Percentiles rank a stretch among this genome's conserved stretches.
phyloP scores from a whole-genome alignment of 2,113 vertebrate species.

The Syngnathus floridae region DNA sequence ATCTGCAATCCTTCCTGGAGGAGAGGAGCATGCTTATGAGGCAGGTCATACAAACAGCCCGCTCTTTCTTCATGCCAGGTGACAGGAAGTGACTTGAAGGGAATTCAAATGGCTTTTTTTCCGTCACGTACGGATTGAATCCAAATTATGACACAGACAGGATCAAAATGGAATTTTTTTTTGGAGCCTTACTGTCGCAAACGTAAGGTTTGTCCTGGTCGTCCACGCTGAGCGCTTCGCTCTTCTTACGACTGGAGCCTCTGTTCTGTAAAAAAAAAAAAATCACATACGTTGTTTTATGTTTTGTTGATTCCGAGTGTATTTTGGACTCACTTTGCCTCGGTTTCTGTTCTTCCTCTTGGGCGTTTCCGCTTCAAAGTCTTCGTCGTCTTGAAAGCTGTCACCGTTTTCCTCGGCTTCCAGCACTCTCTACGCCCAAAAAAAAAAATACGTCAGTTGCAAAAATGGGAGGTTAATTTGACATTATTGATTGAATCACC shows the following conservation, averaged over 20 bases:
- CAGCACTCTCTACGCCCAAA: conserved; percentile 80
- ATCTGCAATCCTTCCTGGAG: conserved; percentile 31
- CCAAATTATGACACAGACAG: neutral
- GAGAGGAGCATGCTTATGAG: conserved; percentile 55
- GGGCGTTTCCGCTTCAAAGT: conserved; percentile 90
- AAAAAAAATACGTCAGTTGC: neutral
- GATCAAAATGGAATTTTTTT: neutral
- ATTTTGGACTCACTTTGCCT: conserved; percentile 84
- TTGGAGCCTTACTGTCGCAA: conserved; percentile 88
- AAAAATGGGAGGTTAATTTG: neutral
- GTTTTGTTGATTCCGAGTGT: neutral
- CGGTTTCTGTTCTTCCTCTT: conserved; percentile 93
- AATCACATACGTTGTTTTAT: too few relatives aligned
- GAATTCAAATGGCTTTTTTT: neutral
- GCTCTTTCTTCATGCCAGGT: conserved; percentile 50
- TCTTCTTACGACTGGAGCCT: conserved; percentile 83
- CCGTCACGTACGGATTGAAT: neutral
- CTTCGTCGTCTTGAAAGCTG: conserved; percentile 89
- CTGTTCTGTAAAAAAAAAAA: conserved; percentile 72
- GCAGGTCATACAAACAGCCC: conserved; percentile 30
- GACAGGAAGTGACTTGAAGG: conserved; percentile 10
- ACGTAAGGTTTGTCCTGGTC: conserved; percentile 98
- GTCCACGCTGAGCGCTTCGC: conserved; percentile 79
- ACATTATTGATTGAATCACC: conserved; percentile 59
- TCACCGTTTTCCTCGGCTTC: conserved; percentile 95